Conservation (phyloP, 2,888 invertebrate genomes). For the Dynastes grantii region DNA sequence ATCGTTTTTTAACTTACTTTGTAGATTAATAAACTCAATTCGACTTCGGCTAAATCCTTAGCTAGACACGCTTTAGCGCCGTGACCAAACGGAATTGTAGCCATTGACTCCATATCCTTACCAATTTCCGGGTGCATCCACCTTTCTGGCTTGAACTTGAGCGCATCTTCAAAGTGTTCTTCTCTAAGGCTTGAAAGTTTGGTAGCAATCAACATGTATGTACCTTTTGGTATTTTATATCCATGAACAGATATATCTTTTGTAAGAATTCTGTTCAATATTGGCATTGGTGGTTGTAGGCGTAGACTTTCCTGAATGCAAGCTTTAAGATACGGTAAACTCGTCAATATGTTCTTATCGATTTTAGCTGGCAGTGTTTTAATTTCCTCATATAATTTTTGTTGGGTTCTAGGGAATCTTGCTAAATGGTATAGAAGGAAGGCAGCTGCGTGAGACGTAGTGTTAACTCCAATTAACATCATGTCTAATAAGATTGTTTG, state of each 20-base stretch:
- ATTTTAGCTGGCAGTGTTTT: conserved; percentile 61
- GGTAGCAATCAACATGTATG: conserved; percentile 78
- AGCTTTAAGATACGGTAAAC: conserved; percentile 75
- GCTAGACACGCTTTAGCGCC: conserved; percentile 78
- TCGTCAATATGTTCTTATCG: conserved; percentile 61
- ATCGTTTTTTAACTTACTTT: conserved; percentile 69
- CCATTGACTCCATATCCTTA: conserved; percentile 71
- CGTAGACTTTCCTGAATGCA: conserved; percentile 78
- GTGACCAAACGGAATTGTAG: conserved; percentile 78
- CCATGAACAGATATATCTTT: conserved; percentile 76
- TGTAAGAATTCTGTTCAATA: conserved; percentile 75
- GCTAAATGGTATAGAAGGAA: conserved; percentile 81
- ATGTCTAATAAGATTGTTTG: conserved; percentile 78
- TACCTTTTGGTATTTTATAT: conserved; percentile 76
- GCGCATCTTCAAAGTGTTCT: conserved; percentile 78
- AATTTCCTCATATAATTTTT: conserved; percentile 77
- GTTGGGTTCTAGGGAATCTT: conserved; percentile 77
- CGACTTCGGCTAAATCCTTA: conserved; percentile 75
- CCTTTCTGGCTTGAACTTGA: conserved; percentile 76
- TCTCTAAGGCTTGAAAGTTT: conserved; percentile 76
- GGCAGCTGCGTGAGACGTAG: conserved; percentile 76
- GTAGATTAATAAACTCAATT: conserved; percentile 74
- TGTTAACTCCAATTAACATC: conserved; percentile 78
- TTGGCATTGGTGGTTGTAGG: conserved; percentile 78
- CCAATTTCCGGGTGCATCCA: conserved; percentile 71